These are phyloP conservation scores for Mellilla xanthometata DNA, from an alignment of 2,888 invertebrate species.

Conservation along the genomic window DNA sequence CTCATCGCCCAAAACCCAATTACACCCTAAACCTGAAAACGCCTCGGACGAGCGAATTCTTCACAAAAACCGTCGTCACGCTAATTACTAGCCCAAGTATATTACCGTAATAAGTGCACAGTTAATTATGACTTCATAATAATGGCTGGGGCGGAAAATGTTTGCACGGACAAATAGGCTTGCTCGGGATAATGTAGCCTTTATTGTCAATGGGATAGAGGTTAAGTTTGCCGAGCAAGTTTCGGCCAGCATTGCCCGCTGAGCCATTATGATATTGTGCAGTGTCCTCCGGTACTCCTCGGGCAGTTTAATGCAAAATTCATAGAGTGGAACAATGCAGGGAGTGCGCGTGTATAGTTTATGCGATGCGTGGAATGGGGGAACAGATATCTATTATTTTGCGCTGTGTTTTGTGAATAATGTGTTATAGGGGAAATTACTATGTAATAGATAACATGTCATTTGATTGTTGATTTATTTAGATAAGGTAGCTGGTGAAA, in stretches of 20 bases:
- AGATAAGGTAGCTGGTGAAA: too few species aligned
- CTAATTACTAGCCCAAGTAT: constrained; percentile 21
- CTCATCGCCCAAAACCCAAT: not conserved
- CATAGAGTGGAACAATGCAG: constrained; percentile 7
- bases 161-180: constrained; percentile 32
- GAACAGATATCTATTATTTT: not conserved
- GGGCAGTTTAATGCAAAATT: constrained; percentile 15
- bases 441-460: too few species aligned
- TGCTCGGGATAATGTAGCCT: not conserved
- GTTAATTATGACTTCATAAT: constrained; percentile 36
- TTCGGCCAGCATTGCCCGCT: constrained; percentile 5
- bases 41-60: not conserved
- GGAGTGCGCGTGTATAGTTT: not conserved
- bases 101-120: constrained; percentile 20
- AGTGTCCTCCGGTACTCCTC: constrained; percentile 8
- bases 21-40: too few species aligned
- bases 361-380: not conserved
- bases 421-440: too few species aligned
- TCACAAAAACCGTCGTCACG: constrained; percentile 8
- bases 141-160: constrained; percentile 25
- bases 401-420: too few species aligned
- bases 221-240: not conserved
- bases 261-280: constrained; percentile 29
- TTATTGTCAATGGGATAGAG: constrained; percentile 5
- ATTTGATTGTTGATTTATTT: too few species aligned